Evolutionary conservation across 2,113 vertebrate species (phyloP).

Genomic region (Polyodon spathula): DNA sequence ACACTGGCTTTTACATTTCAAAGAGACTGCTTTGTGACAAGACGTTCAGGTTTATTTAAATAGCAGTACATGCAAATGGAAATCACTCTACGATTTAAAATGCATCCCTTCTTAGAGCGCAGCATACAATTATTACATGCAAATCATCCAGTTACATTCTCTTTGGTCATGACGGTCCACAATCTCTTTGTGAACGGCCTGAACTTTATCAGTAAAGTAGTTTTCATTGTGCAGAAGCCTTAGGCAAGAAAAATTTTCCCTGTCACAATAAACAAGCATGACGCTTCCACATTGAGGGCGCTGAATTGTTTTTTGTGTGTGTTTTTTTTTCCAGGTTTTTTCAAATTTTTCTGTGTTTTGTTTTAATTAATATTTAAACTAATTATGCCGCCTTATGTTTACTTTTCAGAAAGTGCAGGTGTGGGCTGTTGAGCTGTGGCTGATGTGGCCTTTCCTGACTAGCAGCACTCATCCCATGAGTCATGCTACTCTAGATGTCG

Average conservation of each 20-base stretch:
- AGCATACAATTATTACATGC: not conserved
- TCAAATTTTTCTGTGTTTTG: constrained; percentile 27
- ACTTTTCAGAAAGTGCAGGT: constrained; percentile 94
- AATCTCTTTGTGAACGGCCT: not conserved
- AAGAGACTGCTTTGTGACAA: not conserved
- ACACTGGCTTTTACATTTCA: not conserved
- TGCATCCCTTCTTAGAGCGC: not conserved
- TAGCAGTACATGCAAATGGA: not conserved
- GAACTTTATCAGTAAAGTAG: not conserved
- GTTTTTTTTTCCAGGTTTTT: no score
- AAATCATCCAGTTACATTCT: not conserved
- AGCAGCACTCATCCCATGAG: constrained; percentile 68
- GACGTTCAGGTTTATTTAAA: no score
- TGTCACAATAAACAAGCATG: constrained; percentile 72
- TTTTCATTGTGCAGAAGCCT: not conserved
- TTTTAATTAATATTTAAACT: constrained; percentile 78
- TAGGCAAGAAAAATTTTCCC: constrained; percentile 35
- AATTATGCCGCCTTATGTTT: constrained; percentile 98
- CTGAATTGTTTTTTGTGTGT: constrained; percentile 54
- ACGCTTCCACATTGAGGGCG: constrained; percentile 73
- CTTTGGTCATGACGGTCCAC: not conserved
- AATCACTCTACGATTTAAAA: not conserved
- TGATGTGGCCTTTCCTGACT: constrained; percentile 68
- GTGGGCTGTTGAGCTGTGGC: constrained; percentile 78
- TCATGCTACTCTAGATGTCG: constrained; percentile 74